Percentiles rank a stretch among this genome's conserved stretches.
Conservation (phyloP, 2,888 invertebrate species). For the Diaprepes abbreviatus region DNA sequence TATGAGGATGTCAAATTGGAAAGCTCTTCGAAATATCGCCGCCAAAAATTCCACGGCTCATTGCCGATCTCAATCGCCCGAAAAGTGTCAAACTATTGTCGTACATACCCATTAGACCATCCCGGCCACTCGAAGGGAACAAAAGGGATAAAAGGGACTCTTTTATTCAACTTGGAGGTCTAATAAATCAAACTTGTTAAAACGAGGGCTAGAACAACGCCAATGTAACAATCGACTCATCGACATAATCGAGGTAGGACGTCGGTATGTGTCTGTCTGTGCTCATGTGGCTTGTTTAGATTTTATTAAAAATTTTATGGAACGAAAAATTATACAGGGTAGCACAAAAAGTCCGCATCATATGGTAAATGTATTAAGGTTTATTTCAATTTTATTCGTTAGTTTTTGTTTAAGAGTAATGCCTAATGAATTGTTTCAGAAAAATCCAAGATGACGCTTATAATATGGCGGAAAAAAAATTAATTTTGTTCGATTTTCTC, state of each 20-base stretch:
- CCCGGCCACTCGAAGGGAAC: slow-evolving; percentile 54
- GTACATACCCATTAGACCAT: slow-evolving; percentile 53
- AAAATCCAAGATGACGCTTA: too few species aligned
- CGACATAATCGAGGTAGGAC: neutral
- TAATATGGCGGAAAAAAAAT: too few species aligned
- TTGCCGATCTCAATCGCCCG: slow-evolving; percentile 37
- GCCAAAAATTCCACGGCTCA: slow-evolving; percentile 42
- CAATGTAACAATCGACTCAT: neutral
- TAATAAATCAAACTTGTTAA: slow-evolving; percentile 51
- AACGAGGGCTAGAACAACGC: slow-evolving; percentile 11
- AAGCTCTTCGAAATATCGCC: too few species aligned
- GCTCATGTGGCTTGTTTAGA: slow-evolving; percentile 3
- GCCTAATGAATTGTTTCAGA: too few species aligned
- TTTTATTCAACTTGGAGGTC: slow-evolving; percentile 45
- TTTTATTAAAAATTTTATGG: too few species aligned
- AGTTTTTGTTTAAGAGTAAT: too few species aligned
- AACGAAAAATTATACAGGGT: too few species aligned
- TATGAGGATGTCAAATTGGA: too few species aligned
- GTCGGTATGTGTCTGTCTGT: slow-evolving; percentile 26
- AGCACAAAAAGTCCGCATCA: too few species aligned
- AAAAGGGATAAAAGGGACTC: slow-evolving; percentile 53
- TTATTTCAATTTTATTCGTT: too few species aligned
- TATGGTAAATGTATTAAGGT: too few species aligned
- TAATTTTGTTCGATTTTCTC: too few species aligned
- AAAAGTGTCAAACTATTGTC: slow-evolving; percentile 50